Conservation (phyloP, 1,140 invertebrate genomes). For the Eumeta japonica region DNA sequence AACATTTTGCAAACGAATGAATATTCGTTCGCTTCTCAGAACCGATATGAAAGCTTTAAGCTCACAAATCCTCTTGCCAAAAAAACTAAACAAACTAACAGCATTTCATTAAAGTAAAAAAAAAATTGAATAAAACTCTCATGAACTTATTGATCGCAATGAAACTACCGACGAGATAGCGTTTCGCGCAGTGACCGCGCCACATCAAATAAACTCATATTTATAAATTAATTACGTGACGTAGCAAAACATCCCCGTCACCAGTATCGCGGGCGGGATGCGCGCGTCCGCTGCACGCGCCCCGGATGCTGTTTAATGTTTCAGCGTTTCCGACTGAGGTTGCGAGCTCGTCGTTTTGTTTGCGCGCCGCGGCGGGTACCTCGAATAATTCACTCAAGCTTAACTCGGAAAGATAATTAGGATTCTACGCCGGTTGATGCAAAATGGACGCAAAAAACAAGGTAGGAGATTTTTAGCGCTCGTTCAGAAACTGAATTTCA, state of each 20-base stretch:
- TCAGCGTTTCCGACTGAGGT: slow-evolving; percentile 56
- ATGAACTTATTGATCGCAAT: too few relatives aligned
- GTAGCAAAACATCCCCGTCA: slow-evolving; percentile 27
- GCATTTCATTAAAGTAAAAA: too few relatives aligned
- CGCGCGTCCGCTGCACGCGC: slow-evolving; percentile 45
- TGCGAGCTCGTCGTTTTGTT: slow-evolving; percentile 54
- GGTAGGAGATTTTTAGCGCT: slow-evolving; percentile 52
- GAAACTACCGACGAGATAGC: too few relatives aligned
- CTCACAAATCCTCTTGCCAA: too few relatives aligned
- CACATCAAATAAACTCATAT: too few relatives aligned
- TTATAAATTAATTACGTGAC: too few relatives aligned
- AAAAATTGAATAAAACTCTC: too few relatives aligned
- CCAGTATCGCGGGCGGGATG: slow-evolving; percentile 50
- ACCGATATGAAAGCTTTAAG: too few relatives aligned
- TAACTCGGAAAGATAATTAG: slow-evolving; percentile 58
- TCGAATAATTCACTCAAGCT: slow-evolving; percentile 57
- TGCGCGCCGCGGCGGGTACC: slow-evolving; percentile 51
- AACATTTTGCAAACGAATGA: too few relatives aligned
- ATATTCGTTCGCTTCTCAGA: too few relatives aligned
- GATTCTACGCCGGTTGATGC: slow-evolving; percentile 56
- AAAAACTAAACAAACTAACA: too few relatives aligned
- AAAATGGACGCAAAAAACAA: slow-evolving; percentile 55
- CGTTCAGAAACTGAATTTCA: slow-evolving; percentile 58
- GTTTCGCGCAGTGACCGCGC: too few relatives aligned
- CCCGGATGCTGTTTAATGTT: slow-evolving; percentile 52